Base-by-base conservation (phyloP, 2,797 vertebrate species). In the Antrozous pallidus region DNA sequence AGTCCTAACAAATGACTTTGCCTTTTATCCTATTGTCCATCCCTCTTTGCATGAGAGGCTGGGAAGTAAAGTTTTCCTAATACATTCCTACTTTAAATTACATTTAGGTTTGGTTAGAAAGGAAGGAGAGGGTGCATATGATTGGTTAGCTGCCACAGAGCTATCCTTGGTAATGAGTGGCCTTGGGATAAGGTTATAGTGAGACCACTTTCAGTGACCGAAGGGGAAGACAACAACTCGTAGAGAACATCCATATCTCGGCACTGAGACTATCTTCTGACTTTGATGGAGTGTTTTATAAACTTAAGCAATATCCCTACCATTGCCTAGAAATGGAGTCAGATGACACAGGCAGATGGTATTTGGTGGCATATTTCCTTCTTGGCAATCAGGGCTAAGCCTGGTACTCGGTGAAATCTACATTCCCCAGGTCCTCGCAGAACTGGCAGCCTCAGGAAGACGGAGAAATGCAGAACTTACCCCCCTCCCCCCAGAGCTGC, bases 31-130 rank as follows among this genome's bases (percentile, higher is more conserved):
- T n/a, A 45, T 0, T 33, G 26, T n/a, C 40, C 9, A 51, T 36
- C 42, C 40, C 18, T 65, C 75, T 87, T 40, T 89, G 38, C 42
- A 71, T 7, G 12, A 65, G 31, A 85, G 16, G n/a, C 26, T 71
- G 45, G n/a, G 42, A 82, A 87, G 47, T n/a, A 67, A 86, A 80
- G 40, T 69, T 69, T 75, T 61, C 20, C 31, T 51, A 93, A 45
- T 16, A 75, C 11, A 87, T 13, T n/a, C 9, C 6, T 45, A 18
- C 38, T 58, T 85, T 36, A 93, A 77, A 73, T 78, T 61, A 63
- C 81, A 71, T 16, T 58, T 36, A 61, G 78, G 26, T 20, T 38
- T 69, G 3, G 4, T 80, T 83, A 80, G 42, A 47, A 74, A 79
- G 61, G 24, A 71, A 86, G n/a, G 61, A 11, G 9, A 80, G 36